A percentile compares a stretch with the other conserved stretches of the same genome.
Evolutionary conservation across 2,113 vertebrate genomes (phyloP).

Genomic region (Callopanchax toddi): DNA sequence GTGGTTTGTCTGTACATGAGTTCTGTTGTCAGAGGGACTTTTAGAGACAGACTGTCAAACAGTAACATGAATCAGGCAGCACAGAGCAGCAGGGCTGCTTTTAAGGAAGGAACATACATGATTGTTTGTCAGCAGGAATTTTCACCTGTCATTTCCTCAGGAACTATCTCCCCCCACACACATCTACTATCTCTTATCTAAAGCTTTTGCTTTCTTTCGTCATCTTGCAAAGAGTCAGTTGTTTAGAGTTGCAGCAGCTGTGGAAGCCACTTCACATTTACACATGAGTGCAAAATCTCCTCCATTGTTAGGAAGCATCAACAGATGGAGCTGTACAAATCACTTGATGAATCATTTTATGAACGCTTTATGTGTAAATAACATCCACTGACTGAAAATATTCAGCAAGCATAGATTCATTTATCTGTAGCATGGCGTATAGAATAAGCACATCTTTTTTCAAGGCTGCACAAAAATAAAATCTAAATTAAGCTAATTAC

Average conservation of each 20-base stretch:
- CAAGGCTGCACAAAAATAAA: no score
- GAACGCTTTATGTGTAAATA: background rate
- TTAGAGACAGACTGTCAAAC: background rate
- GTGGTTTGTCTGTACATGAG: conserved; percentile 1
- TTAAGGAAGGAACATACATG: background rate
- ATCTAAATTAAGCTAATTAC: no score
- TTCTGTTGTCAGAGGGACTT: conserved; percentile 1
- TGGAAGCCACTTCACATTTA: conserved; percentile 19
- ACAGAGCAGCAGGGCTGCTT: background rate
- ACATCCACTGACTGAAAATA: background rate
- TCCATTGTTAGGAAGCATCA: background rate
- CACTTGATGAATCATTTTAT: background rate
- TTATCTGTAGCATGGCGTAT: no score
- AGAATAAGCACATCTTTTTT: no score
- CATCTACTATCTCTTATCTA: background rate
- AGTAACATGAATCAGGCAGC: background rate
- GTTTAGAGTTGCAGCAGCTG: background rate
- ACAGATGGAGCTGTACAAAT: background rate
- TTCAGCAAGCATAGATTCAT: background rate
- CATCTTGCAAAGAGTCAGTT: conserved; percentile 7
- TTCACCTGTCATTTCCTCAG: background rate
- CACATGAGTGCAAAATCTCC: background rate
- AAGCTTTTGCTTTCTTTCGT: background rate
- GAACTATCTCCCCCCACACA: background rate
- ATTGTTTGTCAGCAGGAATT: background rate